Conservation (phyloP, 2,113 vertebrate species). For the Melospiza melodia region DNA sequence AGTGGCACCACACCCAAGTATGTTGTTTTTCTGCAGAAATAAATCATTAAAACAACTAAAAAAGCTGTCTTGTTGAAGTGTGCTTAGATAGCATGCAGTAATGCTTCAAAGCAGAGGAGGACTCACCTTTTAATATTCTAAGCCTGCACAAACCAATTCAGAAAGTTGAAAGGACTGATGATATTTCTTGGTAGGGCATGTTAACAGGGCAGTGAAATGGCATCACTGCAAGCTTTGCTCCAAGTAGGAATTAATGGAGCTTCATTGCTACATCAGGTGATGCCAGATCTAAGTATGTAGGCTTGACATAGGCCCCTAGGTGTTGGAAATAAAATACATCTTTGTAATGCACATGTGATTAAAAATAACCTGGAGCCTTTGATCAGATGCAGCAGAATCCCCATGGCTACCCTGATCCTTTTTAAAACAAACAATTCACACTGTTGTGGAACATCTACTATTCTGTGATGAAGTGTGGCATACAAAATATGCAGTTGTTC, state of each 20-base stretch:
- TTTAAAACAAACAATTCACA: background rate
- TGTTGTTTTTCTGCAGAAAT: background rate
- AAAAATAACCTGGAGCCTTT: background rate
- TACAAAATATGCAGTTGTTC: background rate
- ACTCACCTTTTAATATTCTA: background rate
- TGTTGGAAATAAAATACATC: background rate
- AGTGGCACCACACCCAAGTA: background rate
- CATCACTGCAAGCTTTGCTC: background rate
- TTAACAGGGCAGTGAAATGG: background rate
- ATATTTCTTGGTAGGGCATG: background rate
- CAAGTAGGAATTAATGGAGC: background rate
- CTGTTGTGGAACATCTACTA: rapidly evolving
- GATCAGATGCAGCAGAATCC: background rate
- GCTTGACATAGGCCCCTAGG: background rate
- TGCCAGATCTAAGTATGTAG: background rate
- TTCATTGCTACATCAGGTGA: background rate
- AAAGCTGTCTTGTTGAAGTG: background rate
- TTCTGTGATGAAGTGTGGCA: background rate
- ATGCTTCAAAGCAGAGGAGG: background rate
- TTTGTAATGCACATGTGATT: background rate
- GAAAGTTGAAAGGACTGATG: background rate
- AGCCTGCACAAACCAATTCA: background rate
- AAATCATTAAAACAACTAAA: conserved; percentile 44
- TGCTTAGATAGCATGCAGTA: conserved; percentile 10
- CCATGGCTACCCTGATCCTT: background rate